These are phyloP conservation scores for Kryptolebias ocellatus DNA, from an alignment of 2,797 vertebrate species.

Conservation along the genomic window DNA sequence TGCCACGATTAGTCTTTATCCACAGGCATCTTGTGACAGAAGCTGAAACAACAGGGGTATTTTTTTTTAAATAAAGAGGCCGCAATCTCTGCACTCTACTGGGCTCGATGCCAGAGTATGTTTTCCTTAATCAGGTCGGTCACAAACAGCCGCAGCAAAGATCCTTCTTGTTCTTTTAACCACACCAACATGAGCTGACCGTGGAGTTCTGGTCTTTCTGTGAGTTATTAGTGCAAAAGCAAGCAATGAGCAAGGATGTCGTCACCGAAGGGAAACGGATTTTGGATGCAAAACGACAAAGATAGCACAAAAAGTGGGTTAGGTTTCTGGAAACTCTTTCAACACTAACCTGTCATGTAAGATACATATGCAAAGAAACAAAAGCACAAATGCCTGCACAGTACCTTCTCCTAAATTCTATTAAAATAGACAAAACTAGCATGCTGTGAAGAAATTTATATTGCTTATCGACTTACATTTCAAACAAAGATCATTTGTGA, in stretches of 20 bases:
- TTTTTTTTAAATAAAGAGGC: slow-evolving; percentile 56
- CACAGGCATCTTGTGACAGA: slow-evolving; percentile 69
- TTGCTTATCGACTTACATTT: not conserved
- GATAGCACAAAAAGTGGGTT: not conserved
- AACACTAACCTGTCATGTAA: not conserved
- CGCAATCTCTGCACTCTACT: slow-evolving; percentile 45
- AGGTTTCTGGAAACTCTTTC: too few relatives aligned
- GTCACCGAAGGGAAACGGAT: not conserved
- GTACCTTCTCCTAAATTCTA: not conserved
- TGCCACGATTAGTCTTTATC: slow-evolving; percentile 50
- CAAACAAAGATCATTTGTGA: too few relatives aligned
- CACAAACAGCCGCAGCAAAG: slow-evolving; percentile 43
- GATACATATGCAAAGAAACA: not conserved
- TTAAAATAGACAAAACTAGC: not conserved
- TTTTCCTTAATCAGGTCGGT: slow-evolving; percentile 73
- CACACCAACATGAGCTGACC: slow-evolving; percentile 2
- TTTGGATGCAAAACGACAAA: slow-evolving; percentile 16
- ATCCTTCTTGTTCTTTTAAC: slow-evolving; percentile 24
- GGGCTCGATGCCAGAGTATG: slow-evolving; percentile 58
- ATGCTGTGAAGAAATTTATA: too few relatives aligned
- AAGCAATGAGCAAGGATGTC: slow-evolving; percentile 5
- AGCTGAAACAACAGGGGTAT: slow-evolving; percentile 66
- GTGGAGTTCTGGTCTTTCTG: not conserved
- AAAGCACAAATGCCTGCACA: not conserved
- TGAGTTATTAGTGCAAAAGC: slow-evolving; percentile 24